These are phyloP conservation scores for Sitobion miscanthi DNA, from an alignment of 1,140 invertebrate genomes.

Conservation along the genomic window DNA sequence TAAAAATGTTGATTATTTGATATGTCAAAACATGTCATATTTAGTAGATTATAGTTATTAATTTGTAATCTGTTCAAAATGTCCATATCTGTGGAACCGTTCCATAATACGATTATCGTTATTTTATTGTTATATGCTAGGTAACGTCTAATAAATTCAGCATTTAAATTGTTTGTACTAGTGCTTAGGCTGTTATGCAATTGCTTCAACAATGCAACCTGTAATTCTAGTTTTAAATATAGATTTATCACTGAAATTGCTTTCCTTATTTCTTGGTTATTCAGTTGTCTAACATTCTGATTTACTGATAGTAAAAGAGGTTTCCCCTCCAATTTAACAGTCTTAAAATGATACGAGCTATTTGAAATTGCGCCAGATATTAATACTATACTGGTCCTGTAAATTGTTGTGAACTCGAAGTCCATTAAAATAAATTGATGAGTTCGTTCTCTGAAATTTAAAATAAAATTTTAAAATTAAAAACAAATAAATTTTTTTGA, in stretches of 20 bases:
- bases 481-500: not conserved
- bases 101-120: not conserved
- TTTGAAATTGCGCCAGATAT: not conserved
- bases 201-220: not conserved
- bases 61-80: not conserved
- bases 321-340: not conserved
- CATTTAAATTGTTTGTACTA: not conserved
- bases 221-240: not conserved
- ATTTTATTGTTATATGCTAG: not conserved
- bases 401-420: not conserved
- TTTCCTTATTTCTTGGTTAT: not conserved
- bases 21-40: not conserved
- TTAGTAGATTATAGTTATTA: not conserved
- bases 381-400: not conserved
- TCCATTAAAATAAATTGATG: conserved; percentile 9
- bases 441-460: not conserved
- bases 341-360: not conserved
- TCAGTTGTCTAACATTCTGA: not conserved
- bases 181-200: not conserved
- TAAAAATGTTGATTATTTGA: conserved; percentile 2
- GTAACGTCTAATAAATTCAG: not conserved
- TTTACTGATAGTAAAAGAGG: not conserved
- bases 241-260: not conserved
- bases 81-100: not conserved
- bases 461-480: not conserved